Evolutionary conservation across 2,888 invertebrate genomes (phyloP).

Genomic region (Stomorhina lunata): DNA sequence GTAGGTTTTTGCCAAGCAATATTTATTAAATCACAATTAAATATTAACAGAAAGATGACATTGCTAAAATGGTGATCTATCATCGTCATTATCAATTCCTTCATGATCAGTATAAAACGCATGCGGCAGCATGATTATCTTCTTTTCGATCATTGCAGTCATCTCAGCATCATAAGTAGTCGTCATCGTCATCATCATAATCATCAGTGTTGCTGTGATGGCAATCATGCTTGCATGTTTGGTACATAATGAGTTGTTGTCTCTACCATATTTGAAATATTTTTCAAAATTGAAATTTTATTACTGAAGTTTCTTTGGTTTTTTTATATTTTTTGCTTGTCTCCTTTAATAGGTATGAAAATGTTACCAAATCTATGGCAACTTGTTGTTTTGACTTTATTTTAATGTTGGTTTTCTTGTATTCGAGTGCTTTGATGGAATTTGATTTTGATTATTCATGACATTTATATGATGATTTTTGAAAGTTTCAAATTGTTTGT

Average conservation of each 20-base stretch:
- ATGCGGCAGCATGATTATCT: not conserved
- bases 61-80: constrained; percentile 55
- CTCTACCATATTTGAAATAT: constrained; percentile 59
- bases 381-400: constrained; percentile 54
- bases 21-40: constrained; percentile 45
- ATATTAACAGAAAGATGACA: constrained; percentile 52
- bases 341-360: constrained; percentile 45
- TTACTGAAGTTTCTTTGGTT: constrained; percentile 32
- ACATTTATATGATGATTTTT: constrained; percentile 63
- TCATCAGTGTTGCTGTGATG: constrained; percentile 10
- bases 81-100: constrained; percentile 29
- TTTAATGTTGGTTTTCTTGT: constrained; percentile 22
- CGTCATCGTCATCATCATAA: constrained; percentile 25
- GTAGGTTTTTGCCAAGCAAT: constrained; percentile 13
- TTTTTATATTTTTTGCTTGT: constrained; percentile 1
- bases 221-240: constrained; percentile 52
- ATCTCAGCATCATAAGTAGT: not conserved
- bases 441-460: constrained; percentile 65
- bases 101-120: constrained; percentile 13
- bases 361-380: constrained; percentile 55
- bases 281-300: constrained; percentile 63
- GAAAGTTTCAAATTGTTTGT: constrained; percentile 47
- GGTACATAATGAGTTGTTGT: constrained; percentile 55
- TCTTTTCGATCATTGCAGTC: not conserved
- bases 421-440: constrained; percentile 61